A percentile compares a stretch with the other conserved stretches of the same genome.
These are phyloP conservation scores for Sebastes steindachneri DNA, from an alignment of 2,797 vertebrate species.

Conservation along the genomic window DNA sequence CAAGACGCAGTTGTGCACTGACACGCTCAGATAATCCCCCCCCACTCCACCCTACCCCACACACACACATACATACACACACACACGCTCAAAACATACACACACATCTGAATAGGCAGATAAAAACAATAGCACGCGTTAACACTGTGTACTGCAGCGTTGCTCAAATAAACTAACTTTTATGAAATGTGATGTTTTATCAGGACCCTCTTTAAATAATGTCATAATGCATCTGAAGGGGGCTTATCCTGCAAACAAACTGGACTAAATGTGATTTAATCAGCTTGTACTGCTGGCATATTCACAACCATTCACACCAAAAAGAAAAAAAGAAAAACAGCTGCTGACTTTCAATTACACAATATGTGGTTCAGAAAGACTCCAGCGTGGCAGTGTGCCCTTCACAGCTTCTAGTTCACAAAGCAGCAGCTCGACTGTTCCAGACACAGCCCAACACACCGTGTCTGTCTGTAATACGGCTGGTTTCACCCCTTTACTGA, in stretches of 20 bases:
- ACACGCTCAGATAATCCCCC: slow-evolving; percentile 67
- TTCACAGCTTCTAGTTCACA: slow-evolving; percentile 48
- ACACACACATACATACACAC: not conserved
- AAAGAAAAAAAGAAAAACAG: slow-evolving; percentile 6
- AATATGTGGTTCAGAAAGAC: slow-evolving; percentile 49
- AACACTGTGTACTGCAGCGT: not conserved
- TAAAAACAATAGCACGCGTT: slow-evolving; percentile 6
- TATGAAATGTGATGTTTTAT: not conserved
- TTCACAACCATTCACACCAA: slow-evolving; percentile 27
- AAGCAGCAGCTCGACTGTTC: slow-evolving; percentile 30
- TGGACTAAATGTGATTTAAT: slow-evolving; percentile 32
- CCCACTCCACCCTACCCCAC: not conserved
- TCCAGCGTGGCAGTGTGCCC: slow-evolving; percentile 26
- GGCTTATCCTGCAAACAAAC: slow-evolving; percentile 27
- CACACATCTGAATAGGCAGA: not conserved
- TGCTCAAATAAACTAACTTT: not conserved
- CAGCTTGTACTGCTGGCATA: slow-evolving; percentile 39
- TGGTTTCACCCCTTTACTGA: slow-evolving; percentile 32
- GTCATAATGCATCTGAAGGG: slow-evolving; percentile 9
- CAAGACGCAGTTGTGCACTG: slow-evolving; percentile 68
- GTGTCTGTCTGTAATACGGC: slow-evolving; percentile 3
- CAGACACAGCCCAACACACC: slow-evolving; percentile 30
- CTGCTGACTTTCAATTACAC: slow-evolving; percentile 50
- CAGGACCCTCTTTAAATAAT: not conserved
- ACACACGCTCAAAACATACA: not conserved